These are phyloP conservation scores for Paedocypris micromegethes DNA, from an alignment of 2,797 vertebrate species.

Conservation along the genomic window DNA sequence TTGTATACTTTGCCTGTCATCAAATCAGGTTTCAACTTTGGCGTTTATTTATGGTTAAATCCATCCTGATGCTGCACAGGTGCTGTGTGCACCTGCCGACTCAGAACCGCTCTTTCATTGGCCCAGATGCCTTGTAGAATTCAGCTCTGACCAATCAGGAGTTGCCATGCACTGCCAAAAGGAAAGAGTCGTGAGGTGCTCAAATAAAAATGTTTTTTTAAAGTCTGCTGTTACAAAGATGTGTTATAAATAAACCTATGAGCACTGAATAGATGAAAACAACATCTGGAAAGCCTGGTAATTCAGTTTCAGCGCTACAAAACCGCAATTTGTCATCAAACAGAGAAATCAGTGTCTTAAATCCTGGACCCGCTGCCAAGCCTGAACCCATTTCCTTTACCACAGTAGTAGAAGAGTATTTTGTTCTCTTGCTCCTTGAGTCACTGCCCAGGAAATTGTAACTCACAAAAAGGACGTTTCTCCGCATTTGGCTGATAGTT, in stretches of 20 bases:
- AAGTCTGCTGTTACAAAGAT: no score
- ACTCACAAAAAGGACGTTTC: conserved; percentile 12
- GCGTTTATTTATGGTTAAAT: conserved; percentile 11
- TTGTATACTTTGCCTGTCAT: no score
- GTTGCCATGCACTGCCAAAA: conserved; percentile 17
- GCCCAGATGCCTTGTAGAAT: conserved; percentile 33
- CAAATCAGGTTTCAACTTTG: no score
- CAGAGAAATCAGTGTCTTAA: conserved; percentile 34
- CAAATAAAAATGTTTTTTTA: no score
- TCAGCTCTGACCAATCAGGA: conserved; percentile 35
- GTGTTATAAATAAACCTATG: no score
- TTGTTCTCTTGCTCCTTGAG: conserved; percentile 29
- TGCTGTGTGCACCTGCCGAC: conserved; percentile 47
- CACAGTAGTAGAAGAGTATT: conserved; percentile 29
- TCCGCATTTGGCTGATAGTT: conserved; percentile 9
- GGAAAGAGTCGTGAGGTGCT: conserved; percentile 16
- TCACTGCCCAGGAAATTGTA: conserved; percentile 23
- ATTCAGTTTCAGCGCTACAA: no score
- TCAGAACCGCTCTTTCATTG: conserved; percentile 41
- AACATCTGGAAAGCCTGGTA: no score
- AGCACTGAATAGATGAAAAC: no score
- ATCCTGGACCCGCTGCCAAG: conserved; percentile 21
- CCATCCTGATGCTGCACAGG: conserved; percentile 45
- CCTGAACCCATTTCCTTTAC: conserved; percentile 30
- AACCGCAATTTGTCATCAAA: not conserved